phyloP scores from a whole-genome alignment of 1,140 invertebrate species.

The Tribolium madens region DNA sequence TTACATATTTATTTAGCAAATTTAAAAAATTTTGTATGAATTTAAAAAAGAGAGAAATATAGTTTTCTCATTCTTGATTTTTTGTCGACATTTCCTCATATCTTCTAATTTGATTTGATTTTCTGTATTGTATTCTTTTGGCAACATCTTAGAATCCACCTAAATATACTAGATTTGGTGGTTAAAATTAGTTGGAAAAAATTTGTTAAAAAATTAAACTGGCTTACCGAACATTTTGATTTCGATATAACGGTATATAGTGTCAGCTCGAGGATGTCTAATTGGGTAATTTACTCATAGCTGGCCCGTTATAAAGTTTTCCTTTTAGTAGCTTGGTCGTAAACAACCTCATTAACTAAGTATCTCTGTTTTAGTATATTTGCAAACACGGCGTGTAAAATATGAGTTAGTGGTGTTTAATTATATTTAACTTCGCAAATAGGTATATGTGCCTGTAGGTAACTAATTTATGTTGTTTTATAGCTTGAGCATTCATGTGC shows the following conservation, averaged over 20 bases:
- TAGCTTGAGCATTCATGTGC: not conserved
- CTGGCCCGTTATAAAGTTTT: slow-evolving; percentile 23
- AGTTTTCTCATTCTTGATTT: no score
- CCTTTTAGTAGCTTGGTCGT: slow-evolving; percentile 17
- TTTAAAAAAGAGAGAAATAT: no score
- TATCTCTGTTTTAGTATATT: slow-evolving; percentile 28
- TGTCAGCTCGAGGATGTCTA: not conserved
- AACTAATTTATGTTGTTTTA: slow-evolving; percentile 31
- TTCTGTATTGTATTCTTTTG: no score
- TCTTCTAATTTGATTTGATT: no score
- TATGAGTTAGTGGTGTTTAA: slow-evolving; percentile 32
- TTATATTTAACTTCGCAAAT: slow-evolving; percentile 28
- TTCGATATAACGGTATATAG: not conserved
- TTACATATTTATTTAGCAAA: no score
- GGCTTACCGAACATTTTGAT: no score
- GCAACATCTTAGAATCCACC: no score
- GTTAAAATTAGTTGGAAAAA: no score
- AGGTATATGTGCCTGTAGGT: not conserved
- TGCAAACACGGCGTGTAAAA: slow-evolving; percentile 19
- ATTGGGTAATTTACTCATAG: slow-evolving; percentile 29
- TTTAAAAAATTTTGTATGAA: no score
- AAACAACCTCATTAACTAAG: slow-evolving; percentile 26
- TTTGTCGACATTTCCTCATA: no score
- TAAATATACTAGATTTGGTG: no score
- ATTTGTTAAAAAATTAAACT: no score